phyloP scores from a whole-genome alignment of 2,113 vertebrate genomes.

The Aldabrachelys gigantea region DNA sequence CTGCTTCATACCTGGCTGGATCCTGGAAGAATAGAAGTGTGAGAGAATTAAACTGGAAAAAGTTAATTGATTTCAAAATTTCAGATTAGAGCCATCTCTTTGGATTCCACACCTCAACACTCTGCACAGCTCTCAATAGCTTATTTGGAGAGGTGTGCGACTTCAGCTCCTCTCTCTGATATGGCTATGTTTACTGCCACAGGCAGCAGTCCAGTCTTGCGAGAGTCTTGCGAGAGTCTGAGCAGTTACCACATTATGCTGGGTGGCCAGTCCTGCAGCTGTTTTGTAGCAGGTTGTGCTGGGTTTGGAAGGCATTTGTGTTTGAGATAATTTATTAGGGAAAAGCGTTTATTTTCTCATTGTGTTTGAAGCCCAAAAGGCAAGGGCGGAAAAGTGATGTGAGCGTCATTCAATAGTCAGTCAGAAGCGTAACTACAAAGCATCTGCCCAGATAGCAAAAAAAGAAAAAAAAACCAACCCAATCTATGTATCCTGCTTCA shows the following conservation, averaged over 20 bases:
- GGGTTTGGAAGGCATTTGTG: neutral
- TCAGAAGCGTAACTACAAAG: neutral
- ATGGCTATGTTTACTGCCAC: neutral
- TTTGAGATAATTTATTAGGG: neutral
- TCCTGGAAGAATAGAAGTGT: neutral
- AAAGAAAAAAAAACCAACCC: too few relatives aligned
- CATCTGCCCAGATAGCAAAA: neutral
- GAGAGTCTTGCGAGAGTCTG: rapidly evolving
- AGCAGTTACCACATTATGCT: neutral
- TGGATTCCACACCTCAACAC: neutral
- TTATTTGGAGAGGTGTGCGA: neutral
- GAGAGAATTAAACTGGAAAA: neutral
- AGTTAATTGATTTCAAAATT: neutral
- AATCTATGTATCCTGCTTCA: neutral
- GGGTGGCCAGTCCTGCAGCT: neutral
- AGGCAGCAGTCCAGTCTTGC: neutral
- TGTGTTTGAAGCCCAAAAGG: neutral
- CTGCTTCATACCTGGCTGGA: neutral
- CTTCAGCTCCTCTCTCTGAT: neutral
- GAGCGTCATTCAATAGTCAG: neutral
- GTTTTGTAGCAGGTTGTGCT: neutral
- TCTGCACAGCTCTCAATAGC: neutral
- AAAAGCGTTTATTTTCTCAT: neutral
- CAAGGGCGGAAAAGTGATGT: neutral
- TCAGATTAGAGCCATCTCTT: neutral